Base-by-base conservation (phyloP, 2,888 invertebrate genomes). In the Heliconius sara region DNA sequence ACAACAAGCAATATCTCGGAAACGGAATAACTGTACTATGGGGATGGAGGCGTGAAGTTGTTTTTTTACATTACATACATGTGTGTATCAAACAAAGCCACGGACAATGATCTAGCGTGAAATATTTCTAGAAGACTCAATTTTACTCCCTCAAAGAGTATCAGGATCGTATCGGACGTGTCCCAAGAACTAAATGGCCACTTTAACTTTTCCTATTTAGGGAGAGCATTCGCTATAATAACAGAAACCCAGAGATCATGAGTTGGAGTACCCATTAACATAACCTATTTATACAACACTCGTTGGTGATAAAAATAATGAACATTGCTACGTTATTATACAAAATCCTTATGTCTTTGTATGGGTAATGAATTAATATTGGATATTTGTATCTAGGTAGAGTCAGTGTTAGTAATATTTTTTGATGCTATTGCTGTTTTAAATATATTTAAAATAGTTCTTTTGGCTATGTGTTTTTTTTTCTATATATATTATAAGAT, bases 141-240 rank as follows among this genome's bases (percentile, higher is more conserved):
- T 75, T 75, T 47, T 22, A 75, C 65, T 65, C 63, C 75, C 75
- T 47, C 75, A 12, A 65, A 47, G 12, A 60, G 65, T 43, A 75
- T 75, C 43, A 85, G 84, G 84, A 83, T 86, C 81, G 80, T 74
- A 68, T 82, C 83, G 90, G 88, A 95, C 93, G 95, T 95, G 95
- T 93, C 89, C 87, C 86, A 87, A 86, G 86, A 88, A 86, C 90
- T 90, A 93, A 95, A 95, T 94, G 89, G 92, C 93, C 95, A 93
- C 91, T 94, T 95, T 95, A 95, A 95, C 94, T 95, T 95, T 94
- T 94, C 94, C 94, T 93, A 94, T 95, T 95, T 94, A 91, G 78
- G 78, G 74, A 74, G 67, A 75, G 60, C 67, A 73, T 60, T 57
- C 73, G 73, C 73, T 93, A 94, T 93, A 93, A 94, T 94, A 87